These are phyloP conservation scores for Aplocera efformata DNA, from an alignment of 2,888 invertebrate species.

Conservation along the genomic window DNA sequence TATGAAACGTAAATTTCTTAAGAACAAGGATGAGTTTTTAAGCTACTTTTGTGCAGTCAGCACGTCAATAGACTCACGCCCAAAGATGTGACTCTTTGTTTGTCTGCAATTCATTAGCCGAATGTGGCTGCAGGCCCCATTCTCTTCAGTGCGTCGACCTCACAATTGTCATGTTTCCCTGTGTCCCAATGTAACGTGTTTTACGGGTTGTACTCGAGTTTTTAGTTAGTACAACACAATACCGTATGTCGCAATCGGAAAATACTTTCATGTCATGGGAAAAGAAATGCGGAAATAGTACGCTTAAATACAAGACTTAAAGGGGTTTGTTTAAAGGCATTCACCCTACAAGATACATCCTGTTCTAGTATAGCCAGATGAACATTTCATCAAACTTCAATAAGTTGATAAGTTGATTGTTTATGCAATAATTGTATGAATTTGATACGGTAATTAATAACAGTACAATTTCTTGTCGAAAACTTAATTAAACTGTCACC, in stretches of 20 bases:
- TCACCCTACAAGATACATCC: no score
- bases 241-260: slow-evolving; percentile 43
- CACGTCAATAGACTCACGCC: slow-evolving; percentile 48
- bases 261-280: not conserved
- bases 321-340: no score
- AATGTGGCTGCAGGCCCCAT: slow-evolving; percentile 66
- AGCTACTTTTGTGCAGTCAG: slow-evolving; percentile 31
- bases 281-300: not conserved
- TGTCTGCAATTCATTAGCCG: slow-evolving; percentile 73
- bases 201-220: slow-evolving; percentile 55
- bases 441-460: no score
- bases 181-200: slow-evolving; percentile 63
- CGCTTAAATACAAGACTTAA: not conserved
- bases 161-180: slow-evolving; percentile 61
- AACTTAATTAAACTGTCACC: no score
- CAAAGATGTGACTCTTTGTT: slow-evolving; percentile 63
- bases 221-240: slow-evolving; percentile 48
- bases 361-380: no score
- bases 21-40: slow-evolving; percentile 2
- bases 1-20: not conserved
- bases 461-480: no score
- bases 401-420: no score
- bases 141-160: slow-evolving; percentile 69
- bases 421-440: no score
- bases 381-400: no score